Percentiles rank a stretch among this genome's conserved stretches.
phyloP scores from a whole-genome alignment of 2,113 vertebrate species.

The Petrocephalus microphthalmus region DNA sequence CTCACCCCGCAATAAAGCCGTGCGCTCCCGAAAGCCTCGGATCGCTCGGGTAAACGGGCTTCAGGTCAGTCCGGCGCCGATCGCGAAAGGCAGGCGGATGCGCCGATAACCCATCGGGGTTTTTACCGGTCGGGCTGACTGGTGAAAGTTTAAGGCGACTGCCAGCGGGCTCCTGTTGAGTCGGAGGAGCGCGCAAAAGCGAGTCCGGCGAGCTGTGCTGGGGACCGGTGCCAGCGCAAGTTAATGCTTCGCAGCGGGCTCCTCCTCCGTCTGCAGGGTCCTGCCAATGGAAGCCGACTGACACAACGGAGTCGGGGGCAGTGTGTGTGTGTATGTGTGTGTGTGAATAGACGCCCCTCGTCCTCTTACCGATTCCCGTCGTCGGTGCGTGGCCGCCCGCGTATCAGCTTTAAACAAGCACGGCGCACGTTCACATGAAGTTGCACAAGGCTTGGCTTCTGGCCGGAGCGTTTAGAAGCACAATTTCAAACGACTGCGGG shows the following conservation, averaged over 20 bases:
- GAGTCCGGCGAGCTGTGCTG: background rate
- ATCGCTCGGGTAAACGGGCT: background rate
- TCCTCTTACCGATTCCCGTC: too few species aligned
- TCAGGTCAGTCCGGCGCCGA: background rate
- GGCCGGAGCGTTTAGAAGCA: background rate
- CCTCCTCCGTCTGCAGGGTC: background rate
- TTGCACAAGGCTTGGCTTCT: background rate
- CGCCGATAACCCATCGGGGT: constrained; percentile 38
- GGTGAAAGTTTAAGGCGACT: background rate
- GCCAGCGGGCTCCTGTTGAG: background rate
- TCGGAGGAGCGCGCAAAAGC: background rate
- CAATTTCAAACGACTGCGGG: background rate
- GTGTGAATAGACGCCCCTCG: background rate
- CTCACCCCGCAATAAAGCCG: background rate
- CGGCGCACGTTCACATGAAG: background rate
- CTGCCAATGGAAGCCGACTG: background rate
- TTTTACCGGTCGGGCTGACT: background rate
- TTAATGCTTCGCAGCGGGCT: background rate
- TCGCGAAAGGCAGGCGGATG: background rate
- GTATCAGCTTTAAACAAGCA: background rate
- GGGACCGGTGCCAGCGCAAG: background rate
- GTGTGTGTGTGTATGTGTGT: background rate
- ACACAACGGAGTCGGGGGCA: background rate
- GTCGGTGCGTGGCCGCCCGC: too few species aligned
- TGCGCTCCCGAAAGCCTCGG: background rate